Evolutionary conservation across 2,797 vertebrate species (phyloP), one percentile per base, ranked within the genome.

Genomic region (Lacerta bilineata): DNA sequence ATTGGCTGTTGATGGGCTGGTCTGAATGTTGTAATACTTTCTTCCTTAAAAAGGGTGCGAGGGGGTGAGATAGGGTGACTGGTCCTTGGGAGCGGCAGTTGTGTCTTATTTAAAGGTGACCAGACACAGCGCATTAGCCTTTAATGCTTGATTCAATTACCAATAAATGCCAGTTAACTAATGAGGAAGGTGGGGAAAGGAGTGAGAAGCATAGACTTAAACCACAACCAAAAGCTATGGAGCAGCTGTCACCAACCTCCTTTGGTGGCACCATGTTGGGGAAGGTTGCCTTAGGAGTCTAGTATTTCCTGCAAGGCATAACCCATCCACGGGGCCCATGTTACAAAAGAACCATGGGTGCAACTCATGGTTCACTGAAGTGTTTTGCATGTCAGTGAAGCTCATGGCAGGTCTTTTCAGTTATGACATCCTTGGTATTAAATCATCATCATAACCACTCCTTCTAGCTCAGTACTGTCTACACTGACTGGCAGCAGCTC

Each of bases 21-120:
- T 93, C 88, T 88, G 82, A 29, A 69, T 78, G 82, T 76, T 80
- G 75, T 36, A 90, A 80, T 76, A 94, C 92, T 93, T 91, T 76
- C 88, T 79, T 93, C 84, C n/a, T 91, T 81, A 82, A 77, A 88
- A 15, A 13, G 41, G 6, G n/a, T 27, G 59, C 23, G 27, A 23
- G 39, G 29, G 29, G 8, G 33, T 7, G 17, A 50, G 41, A 18
- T 43, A 9, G 66, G 43, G 46, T 91, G 89, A 96, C 68, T 46
- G 71, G 89, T 90, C 92, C 91, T 89, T 4, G 6, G 93, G 89
- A 75, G 93, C 85, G 87, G 66, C 0, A 88, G 91, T 83, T 43
- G 2, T 46, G 76, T 85, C 90, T 92, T 43, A 17, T 88, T 83
- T 94, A 96, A 95, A 97, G 96, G 96, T 96, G 96, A 97, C 96